Conservation (phyloP, 2,888 invertebrate genomes). For the Nomada goodeniana region DNA sequence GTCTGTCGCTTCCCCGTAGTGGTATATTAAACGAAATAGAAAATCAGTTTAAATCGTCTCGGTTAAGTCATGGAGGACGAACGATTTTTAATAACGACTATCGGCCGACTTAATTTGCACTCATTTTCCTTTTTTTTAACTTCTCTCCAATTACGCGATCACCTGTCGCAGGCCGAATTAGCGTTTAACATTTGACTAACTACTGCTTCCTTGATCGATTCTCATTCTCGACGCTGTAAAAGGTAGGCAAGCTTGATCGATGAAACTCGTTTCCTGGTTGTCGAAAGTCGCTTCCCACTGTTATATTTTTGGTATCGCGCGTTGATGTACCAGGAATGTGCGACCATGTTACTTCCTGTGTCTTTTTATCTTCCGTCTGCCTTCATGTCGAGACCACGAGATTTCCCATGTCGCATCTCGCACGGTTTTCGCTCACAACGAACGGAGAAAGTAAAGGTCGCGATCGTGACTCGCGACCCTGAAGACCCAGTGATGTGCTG, state of each 20-base stretch:
- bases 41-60: not conserved
- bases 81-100: not conserved
- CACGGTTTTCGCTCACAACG: slow-evolving; percentile 30
- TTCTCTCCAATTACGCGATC: slow-evolving; percentile 29
- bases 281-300: slow-evolving; percentile 47
- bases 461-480: slow-evolving; percentile 77
- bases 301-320: not conserved
- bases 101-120: not conserved
- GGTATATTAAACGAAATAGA: not conserved
- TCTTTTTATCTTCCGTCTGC: slow-evolving; percentile 10
- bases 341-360: slow-evolving; percentile 61
- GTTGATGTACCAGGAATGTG: slow-evolving; percentile 21
- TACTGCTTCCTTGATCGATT: not conserved
- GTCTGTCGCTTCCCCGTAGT: not conserved
- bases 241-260: not conserved
- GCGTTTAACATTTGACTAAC: slow-evolving; percentile 4
- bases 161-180: not conserved
- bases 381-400: not conserved
- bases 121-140: not conserved
- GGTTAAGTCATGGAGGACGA: not conserved
- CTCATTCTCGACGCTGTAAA: not conserved
- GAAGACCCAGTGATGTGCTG: slow-evolving; percentile 69
- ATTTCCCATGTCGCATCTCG: slow-evolving; percentile 23
- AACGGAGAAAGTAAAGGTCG: slow-evolving; percentile 78
- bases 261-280: not conserved